Evolutionary conservation across 2,888 invertebrate genomes (phyloP).

Genomic region (Idaea biselata): DNA sequence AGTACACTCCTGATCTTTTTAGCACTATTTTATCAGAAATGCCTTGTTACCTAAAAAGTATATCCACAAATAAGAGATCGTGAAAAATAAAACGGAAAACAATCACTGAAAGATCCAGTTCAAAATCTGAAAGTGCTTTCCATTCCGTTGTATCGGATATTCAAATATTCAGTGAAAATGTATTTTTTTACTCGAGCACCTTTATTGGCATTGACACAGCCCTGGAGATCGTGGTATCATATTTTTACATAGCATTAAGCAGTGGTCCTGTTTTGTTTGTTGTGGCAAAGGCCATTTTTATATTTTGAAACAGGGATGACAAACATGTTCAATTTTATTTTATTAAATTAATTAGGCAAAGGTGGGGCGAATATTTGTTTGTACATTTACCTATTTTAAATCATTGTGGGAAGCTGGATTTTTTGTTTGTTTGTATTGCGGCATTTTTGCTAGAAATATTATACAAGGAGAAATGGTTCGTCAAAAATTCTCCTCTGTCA

Average conservation of each 20-base stretch:
- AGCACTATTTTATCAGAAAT: too few relatives aligned
- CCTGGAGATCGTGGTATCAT: conserved; percentile 18
- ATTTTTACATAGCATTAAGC: conserved; percentile 21
- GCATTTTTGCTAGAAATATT: too few relatives aligned
- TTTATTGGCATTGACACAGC: conserved; percentile 18
- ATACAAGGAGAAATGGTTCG: too few relatives aligned
- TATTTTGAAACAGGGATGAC: not conserved
- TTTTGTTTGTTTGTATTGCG: too few relatives aligned
- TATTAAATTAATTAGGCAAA: not conserved
- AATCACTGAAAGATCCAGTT: not conserved
- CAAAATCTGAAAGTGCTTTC: not conserved
- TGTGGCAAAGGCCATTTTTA: conserved; percentile 9
- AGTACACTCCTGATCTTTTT: too few relatives aligned
- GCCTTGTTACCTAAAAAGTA: not conserved
- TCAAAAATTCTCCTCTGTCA: too few relatives aligned
- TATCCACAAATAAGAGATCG: not conserved
- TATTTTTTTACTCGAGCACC: conserved; percentile 16
- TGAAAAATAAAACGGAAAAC: not conserved
- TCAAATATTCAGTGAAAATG: conserved; percentile 23
- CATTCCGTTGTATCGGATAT: conserved; percentile 6
- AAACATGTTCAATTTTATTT: not conserved
- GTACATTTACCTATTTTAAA: not conserved
- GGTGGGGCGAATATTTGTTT: not conserved
- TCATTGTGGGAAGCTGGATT: too few relatives aligned
- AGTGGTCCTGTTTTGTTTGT: conserved; percentile 21